Evolutionary conservation across 2,113 vertebrate species (phyloP).

Genomic region (Crypturellus undulatus): DNA sequence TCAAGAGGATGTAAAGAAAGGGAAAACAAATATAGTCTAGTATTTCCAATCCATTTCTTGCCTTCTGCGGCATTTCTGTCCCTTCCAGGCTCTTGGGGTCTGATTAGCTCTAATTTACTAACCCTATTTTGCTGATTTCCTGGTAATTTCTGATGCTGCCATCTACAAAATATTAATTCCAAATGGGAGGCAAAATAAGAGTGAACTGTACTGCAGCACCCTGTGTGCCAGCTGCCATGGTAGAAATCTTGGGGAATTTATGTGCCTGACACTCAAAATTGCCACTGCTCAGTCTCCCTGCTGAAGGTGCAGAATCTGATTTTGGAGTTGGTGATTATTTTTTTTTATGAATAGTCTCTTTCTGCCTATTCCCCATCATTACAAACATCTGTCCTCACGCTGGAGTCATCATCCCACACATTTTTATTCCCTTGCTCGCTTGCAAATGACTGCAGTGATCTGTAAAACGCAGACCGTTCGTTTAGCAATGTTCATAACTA

Average conservation of each 20-base stretch:
- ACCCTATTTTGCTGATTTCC: constrained; percentile 25
- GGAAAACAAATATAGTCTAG: background rate
- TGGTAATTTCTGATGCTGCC: constrained; percentile 22
- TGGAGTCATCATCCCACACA: background rate
- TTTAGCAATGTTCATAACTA: background rate
- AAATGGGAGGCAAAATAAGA: constrained; percentile 33
- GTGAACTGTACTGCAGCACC: background rate
- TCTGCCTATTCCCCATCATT: background rate
- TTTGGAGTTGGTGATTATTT: background rate
- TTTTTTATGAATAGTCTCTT: background rate
- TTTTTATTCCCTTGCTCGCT: background rate
- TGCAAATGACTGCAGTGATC: background rate
- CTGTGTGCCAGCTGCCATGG: background rate
- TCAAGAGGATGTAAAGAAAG: background rate
- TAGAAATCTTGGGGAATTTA: constrained; percentile 27
- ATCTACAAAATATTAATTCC: constrained; percentile 47
- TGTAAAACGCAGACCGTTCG: background rate
- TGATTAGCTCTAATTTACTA: constrained; percentile 53
- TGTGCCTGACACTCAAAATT: background rate
- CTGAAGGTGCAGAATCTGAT: constrained; percentile 21
- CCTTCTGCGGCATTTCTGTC: background rate
- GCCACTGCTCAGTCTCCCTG: background rate
- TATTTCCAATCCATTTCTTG: constrained; percentile 41
- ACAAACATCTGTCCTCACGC: background rate
- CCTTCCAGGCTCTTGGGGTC: background rate